Evolutionary conservation across 2,113 vertebrate species (phyloP).

Genomic region (Dicentrarchus labrax): DNA sequence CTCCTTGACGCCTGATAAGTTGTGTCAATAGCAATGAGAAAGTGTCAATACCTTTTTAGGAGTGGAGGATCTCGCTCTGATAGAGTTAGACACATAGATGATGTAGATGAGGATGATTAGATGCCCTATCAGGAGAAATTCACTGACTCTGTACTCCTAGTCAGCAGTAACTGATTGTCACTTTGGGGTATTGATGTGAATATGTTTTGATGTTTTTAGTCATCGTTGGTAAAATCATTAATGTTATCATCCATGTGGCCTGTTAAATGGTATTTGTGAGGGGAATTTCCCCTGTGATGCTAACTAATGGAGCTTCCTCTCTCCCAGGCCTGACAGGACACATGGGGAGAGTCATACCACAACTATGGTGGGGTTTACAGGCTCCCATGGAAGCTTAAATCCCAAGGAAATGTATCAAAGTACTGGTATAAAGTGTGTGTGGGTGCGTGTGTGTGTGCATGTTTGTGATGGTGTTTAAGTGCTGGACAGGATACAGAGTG

Average conservation of each 20-base stretch:
- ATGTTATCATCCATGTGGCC: constrained; percentile 23
- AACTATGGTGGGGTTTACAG: constrained; percentile 83
- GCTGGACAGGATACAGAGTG: constrained; percentile 75
- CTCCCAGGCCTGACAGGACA: constrained; percentile 74
- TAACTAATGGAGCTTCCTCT: constrained; percentile 67
- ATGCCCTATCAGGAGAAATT: constrained; percentile 24
- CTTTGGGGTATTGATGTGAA: background rate
- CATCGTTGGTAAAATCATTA: constrained; percentile 27
- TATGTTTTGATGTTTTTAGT: constrained; percentile 9
- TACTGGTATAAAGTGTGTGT: constrained; percentile 60
- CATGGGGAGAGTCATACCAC: constrained; percentile 81
- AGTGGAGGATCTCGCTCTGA: constrained; percentile 64
- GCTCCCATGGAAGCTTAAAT: constrained; percentile 83
- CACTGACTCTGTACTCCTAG: constrained; percentile 11
- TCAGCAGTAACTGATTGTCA: background rate
- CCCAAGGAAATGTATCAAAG: constrained; percentile 68
- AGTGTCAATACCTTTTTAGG: constrained; percentile 84
- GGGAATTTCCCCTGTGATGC: constrained; percentile 64
- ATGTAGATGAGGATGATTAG: constrained; percentile 57
- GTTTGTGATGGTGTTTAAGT: constrained; percentile 64
- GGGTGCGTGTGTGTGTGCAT: constrained; percentile 40
- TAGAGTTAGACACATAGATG: constrained; percentile 60
- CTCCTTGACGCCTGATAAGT: constrained; percentile 84
- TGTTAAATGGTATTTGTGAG: constrained; percentile 46
- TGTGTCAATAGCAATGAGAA: constrained; percentile 87